Evolutionary conservation across 1,140 invertebrate genomes (phyloP), one percentile per base, ranked within the genome.

Genomic region (Zaprionus taronus): DNA sequence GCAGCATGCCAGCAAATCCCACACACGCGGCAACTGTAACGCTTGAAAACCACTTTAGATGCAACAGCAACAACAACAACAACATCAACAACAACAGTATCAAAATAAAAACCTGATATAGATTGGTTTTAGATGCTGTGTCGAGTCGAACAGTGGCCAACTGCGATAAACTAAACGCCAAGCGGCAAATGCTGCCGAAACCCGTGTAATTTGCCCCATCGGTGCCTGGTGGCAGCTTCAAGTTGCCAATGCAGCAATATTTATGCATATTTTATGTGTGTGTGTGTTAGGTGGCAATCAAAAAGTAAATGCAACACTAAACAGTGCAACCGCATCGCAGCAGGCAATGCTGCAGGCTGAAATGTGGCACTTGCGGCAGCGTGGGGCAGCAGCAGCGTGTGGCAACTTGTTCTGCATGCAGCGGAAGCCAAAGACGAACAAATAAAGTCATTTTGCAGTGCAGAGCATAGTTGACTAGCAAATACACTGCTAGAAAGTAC

Each of bases 121-220:
- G 65, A 83, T 73, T 80, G 68, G 41, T 77, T 63, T 83, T 72
- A 77, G 64, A 83, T 83, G 72, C 66, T 77, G 65, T 36, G 67
- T 64, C 60, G 26, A 56, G 44, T 31, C 56, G 56, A 58, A 83
- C 81, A 67, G 81, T 83, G 81, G 81, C 81, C 64, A 77, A 63
- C 63, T 69, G 66, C 81, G 81, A 83, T 83, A 83, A 83, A 83
- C 81, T 69, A 83, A 83, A 83, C 81, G 65, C 81, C 81, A 75
- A 78, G 67, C 51, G 72, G 68, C 72, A 83, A 82, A 64, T 53
- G 61, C 65, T 64, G 58, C 67, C 47, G 56, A 76, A 79, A 76
- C 72, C 63, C 81, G 79, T 83, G 81, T 83, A 83, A 83, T 83
- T 83, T 83, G 77, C 55, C 67, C 66, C 68, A 56, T 61, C 61